These are phyloP conservation scores for Standfussiana lucernea DNA, from an alignment of 2,888 invertebrate species.

Conservation along the genomic window DNA sequence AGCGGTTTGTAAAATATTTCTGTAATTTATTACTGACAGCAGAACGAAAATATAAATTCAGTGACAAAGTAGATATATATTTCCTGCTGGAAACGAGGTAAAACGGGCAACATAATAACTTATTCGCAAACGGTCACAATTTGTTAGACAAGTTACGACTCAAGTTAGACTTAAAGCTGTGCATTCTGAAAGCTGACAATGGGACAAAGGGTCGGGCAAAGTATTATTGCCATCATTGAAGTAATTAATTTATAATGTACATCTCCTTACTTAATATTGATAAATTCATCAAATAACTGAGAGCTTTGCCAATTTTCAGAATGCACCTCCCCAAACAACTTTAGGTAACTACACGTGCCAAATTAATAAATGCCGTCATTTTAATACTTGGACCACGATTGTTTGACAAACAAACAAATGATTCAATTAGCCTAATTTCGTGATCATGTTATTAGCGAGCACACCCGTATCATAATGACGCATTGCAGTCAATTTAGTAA, in stretches of 20 bases:
- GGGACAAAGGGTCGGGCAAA: too few species aligned
- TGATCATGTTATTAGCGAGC: slow-evolving; percentile 12
- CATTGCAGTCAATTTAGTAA: background rate
- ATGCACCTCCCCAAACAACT: background rate
- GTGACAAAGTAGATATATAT: slow-evolving; percentile 40
- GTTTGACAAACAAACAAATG: slow-evolving; percentile 39
- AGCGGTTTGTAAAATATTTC: slow-evolving; percentile 1
- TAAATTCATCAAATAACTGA: too few species aligned
- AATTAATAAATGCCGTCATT: slow-evolving; percentile 38
- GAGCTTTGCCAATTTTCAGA: background rate
- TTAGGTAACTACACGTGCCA: slow-evolving; percentile 17
- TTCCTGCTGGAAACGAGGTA: slow-evolving; percentile 35
- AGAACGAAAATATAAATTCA: slow-evolving; percentile 40
- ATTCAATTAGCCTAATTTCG: slow-evolving; percentile 35
- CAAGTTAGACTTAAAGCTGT: background rate
- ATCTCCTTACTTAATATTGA: too few species aligned
- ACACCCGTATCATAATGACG: background rate
- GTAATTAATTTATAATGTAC: too few species aligned
- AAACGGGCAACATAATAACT: slow-evolving; percentile 33
- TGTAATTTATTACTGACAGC: slow-evolving; percentile 17
- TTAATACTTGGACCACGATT: slow-evolving; percentile 50
- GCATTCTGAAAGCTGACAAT: background rate
- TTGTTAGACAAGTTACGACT: slow-evolving; percentile 35
- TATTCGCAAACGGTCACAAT: slow-evolving; percentile 35
- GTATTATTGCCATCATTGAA: too few species aligned